A percentile compares a stretch with the other conserved stretches of the same genome.
phyloP scores from a whole-genome alignment of 2,113 vertebrate genomes.

The Nothobranchius furzeri region DNA sequence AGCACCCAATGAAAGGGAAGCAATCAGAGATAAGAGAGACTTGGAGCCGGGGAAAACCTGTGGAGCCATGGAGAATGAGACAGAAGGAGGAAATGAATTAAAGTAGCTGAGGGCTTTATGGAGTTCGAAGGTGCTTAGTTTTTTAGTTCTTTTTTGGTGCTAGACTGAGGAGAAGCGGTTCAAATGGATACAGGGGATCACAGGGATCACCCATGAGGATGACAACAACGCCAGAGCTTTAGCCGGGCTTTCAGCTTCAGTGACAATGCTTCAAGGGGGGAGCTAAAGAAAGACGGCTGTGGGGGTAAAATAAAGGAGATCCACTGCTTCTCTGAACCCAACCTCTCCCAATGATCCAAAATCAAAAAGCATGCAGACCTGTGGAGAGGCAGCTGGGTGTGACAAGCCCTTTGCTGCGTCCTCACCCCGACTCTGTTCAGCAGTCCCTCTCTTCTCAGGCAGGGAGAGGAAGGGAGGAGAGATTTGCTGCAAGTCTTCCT shows the following conservation, averaged over 20 bases:
- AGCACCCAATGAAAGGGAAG: constrained; percentile 25
- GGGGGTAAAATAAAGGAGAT: constrained; percentile 27
- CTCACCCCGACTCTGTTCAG: constrained; percentile 50
- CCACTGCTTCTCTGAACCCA: constrained; percentile 47
- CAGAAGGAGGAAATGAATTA: constrained; percentile 37
- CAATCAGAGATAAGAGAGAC: constrained; percentile 40
- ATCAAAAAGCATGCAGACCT: constrained; percentile 70
- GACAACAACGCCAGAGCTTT: constrained; percentile 49
- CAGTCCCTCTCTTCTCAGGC: constrained; percentile 18
- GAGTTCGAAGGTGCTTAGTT: constrained; percentile 25
- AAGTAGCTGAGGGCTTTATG: constrained; percentile 34
- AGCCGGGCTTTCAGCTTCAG: constrained; percentile 63
- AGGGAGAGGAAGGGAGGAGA: constrained; percentile 17
- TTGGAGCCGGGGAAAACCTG: constrained; percentile 28
- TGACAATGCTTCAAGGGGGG: constrained; percentile 50
- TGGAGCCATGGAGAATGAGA: constrained; percentile 27
- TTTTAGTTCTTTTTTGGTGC: constrained; percentile 22
- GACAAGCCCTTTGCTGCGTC: constrained; percentile 60
- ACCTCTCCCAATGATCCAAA: constrained; percentile 65
- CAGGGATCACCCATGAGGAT: constrained; percentile 50
- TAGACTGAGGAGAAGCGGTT: constrained; percentile 25
- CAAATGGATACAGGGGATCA: constrained; percentile 55
- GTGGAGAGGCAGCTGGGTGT: constrained; percentile 69
- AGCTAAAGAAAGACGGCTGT: constrained; percentile 28
- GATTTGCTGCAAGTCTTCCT: constrained; percentile 10